These are phyloP conservation scores for Condylostylus longicornis DNA, from an alignment of 1,140 invertebrate species.

Conservation along the genomic window DNA sequence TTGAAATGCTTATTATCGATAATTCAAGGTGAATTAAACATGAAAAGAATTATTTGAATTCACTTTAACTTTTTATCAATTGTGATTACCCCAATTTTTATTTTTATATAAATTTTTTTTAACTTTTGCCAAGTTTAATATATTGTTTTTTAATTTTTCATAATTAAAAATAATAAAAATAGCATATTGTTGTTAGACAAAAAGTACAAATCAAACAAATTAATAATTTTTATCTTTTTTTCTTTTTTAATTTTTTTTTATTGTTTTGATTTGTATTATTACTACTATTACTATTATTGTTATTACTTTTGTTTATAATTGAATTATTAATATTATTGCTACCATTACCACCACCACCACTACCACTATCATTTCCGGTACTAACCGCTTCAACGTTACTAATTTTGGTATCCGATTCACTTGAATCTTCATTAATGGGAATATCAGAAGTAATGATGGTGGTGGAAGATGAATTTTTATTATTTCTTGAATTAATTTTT, in stretches of 20 bases:
- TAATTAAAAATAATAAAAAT: slow-evolving; percentile 21
- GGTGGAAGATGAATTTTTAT: background rate
- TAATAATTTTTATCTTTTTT: slow-evolving; percentile 33
- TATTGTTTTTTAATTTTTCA: too few species aligned
- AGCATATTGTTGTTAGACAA: slow-evolving; percentile 25
- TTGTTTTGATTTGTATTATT: background rate
- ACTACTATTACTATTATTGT: background rate
- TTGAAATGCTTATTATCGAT: too few species aligned
- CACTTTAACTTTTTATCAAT: too few species aligned
- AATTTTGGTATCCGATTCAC: slow-evolving; percentile 4
- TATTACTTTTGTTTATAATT: background rate
- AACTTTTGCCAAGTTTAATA: too few species aligned
- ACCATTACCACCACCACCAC: background rate
- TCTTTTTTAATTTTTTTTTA: slow-evolving; percentile 28
- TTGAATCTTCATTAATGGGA: background rate
- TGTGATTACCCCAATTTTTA: too few species aligned
- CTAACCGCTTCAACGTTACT: slow-evolving; percentile 16
- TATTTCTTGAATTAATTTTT: background rate
- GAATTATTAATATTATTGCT: background rate
- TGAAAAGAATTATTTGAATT: too few species aligned
- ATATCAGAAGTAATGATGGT: background rate
- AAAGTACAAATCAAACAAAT: slow-evolving; percentile 32
- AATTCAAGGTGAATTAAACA: too few species aligned
- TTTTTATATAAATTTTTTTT: too few species aligned
- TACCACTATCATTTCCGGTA: background rate